A percentile compares a stretch with the other conserved stretches of the same genome.
These are phyloP conservation scores for Odontamblyopus lacepedii DNA, from an alignment of 2,797 vertebrate species.

Conservation along the genomic window DNA sequence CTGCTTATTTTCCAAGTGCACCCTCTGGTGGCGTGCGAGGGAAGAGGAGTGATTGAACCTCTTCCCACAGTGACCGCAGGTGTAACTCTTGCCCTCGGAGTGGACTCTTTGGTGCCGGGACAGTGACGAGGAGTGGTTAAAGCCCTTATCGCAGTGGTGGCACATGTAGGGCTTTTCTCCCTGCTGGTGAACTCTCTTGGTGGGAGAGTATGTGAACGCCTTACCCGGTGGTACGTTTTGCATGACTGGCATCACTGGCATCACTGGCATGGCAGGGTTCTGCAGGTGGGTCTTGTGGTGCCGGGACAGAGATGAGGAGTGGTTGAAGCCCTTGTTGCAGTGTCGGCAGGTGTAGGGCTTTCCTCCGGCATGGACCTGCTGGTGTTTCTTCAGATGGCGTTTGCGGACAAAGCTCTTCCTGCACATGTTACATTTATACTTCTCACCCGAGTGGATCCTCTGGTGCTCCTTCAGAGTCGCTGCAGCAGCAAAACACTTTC, in stretches of 20 bases:
- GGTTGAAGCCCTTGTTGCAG: constrained; percentile 84
- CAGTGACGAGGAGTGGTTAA: constrained; percentile 84
- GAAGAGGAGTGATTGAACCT: constrained; percentile 82
- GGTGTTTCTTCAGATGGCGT: constrained; percentile 84
- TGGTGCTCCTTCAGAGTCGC: constrained; percentile 81
- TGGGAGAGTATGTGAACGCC: constrained; percentile 65
- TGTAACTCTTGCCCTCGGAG: constrained; percentile 81
- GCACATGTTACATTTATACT: constrained; percentile 85
- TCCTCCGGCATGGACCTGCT: constrained; percentile 82
- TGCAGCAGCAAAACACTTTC: constrained; percentile 80
- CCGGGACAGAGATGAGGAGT: constrained; percentile 82
- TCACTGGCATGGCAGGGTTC: constrained; percentile 72
- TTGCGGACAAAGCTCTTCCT: constrained; percentile 83
- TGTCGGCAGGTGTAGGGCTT: constrained; percentile 84
- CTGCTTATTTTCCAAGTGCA: constrained; percentile 78
- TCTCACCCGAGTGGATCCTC: constrained; percentile 82
- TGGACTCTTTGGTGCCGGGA: constrained; percentile 85
- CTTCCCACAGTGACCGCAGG: constrained; percentile 81
- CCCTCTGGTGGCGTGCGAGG: constrained; percentile 80
- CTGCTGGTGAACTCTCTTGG: constrained; percentile 75
- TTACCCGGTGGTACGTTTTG: constrained; percentile 72
- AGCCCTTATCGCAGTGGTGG: constrained; percentile 83
- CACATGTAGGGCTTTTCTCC: constrained; percentile 85
- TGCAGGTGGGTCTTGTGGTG: constrained; percentile 82
- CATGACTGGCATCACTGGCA: constrained; percentile 72